These are phyloP conservation scores for Scaeva pyrastri DNA, from an alignment of 2,888 invertebrate genomes.

Conservation along the genomic window DNA sequence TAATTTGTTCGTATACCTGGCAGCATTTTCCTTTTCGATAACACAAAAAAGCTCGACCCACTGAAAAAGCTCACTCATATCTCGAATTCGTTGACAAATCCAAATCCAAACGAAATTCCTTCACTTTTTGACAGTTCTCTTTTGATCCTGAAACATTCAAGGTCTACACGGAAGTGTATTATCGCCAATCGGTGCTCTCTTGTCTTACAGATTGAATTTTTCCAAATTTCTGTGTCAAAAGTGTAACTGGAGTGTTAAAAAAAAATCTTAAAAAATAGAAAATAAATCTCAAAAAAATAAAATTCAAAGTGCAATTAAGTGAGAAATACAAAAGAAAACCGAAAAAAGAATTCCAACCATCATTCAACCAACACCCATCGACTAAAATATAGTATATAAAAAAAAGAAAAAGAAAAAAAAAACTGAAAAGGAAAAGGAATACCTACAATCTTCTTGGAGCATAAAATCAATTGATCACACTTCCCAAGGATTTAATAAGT, in stretches of 20 bases:
- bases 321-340: conserved; percentile 31
- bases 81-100: conserved; percentile 39
- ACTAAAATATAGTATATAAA: conserved; percentile 39
- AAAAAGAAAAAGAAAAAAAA: conserved; percentile 33
- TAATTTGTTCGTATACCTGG: conserved; percentile 7
- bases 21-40: conserved; percentile 22
- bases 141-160: conserved; percentile 68
- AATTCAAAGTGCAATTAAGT: conserved; percentile 52
- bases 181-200: conserved; percentile 49
- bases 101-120: conserved; percentile 51
- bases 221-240: conserved; percentile 65
- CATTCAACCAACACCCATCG: conserved; percentile 73
- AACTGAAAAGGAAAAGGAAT: conserved; percentile 52
- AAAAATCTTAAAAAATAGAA: conserved; percentile 26
- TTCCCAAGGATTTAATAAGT: conserved; percentile 40
- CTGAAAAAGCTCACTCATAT: conserved; percentile 4
- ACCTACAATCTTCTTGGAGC: conserved; percentile 54
- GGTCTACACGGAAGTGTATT: conserved; percentile 59
- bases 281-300: conserved; percentile 1
- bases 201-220: conserved; percentile 33
- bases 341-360: conserved; percentile 25
- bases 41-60: conserved; percentile 21
- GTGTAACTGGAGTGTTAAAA: conserved; percentile 67
- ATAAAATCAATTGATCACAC: conserved; percentile 63
- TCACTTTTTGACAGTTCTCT: conserved; percentile 72